Evolutionary conservation across 2,888 invertebrate genomes (phyloP).

Genomic region (Nezara viridula): DNA sequence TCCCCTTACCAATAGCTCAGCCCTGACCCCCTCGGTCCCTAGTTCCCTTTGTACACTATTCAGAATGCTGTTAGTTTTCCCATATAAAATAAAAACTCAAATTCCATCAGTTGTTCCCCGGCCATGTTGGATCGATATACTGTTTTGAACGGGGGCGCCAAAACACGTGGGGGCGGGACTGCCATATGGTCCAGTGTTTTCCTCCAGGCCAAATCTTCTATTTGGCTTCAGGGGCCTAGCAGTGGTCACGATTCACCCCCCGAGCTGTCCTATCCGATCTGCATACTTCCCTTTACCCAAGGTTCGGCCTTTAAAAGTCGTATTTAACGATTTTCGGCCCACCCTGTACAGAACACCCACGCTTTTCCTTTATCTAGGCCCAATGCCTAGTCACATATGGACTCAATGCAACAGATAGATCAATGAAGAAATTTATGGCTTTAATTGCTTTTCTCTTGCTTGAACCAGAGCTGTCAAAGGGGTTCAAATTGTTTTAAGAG

Average conservation of each 20-base stretch:
- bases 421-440: constrained; percentile 4
- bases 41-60: not conserved
- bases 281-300: not conserved
- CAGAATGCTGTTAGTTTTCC: constrained; percentile 17
- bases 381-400: not conserved
- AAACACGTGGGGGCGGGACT: constrained; percentile 61
- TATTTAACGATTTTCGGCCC: not conserved
- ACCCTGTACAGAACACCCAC: constrained; percentile 49
- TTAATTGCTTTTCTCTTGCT: not conserved
- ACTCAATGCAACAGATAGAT: constrained; percentile 48
- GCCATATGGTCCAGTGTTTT: constrained; percentile 62
- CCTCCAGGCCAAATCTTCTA: constrained; percentile 22
- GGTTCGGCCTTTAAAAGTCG: not conserved
- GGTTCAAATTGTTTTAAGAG: not conserved
- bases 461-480: not conserved
- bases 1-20: not conserved
- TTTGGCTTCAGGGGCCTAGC: not conserved
- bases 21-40: not conserved
- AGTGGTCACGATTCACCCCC: too few relatives aligned
- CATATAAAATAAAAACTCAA: constrained; percentile 13
- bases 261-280: not conserved
- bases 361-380: constrained; percentile 49
- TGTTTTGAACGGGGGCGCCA: constrained; percentile 62
- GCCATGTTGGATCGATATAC: constrained; percentile 65
- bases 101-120: constrained; percentile 53